A percentile compares a stretch with the other conserved stretches of the same genome.
Conservation (phyloP, 2,113 vertebrate genomes). For the Acanthisitta chloris region DNA sequence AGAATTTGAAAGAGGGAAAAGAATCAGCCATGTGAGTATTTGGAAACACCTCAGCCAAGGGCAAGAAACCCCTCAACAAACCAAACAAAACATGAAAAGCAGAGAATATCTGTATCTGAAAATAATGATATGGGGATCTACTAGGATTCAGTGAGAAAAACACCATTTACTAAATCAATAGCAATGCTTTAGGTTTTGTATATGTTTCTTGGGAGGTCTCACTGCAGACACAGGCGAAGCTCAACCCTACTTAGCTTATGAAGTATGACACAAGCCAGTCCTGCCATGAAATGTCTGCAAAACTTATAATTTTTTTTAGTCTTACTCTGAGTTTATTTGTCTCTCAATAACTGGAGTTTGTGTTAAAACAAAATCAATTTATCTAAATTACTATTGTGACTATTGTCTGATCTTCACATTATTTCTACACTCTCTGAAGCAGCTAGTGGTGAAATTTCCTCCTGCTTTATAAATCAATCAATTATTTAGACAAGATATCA, state of each 20-base stretch:
- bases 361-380: slow-evolving; percentile 10
- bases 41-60: background rate
- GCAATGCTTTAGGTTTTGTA: background rate
- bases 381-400: background rate
- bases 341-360: background rate
- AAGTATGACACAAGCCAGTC: background rate
- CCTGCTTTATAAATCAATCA: slow-evolving; percentile 2
- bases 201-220: background rate
- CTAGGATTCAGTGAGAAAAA: background rate
- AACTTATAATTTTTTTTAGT: background rate
- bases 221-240: background rate
- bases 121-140: background rate
- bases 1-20: background rate
- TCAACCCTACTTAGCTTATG: background rate
- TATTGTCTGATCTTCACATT: background rate
- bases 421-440: background rate
- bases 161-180: background rate
- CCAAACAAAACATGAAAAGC: background rate
- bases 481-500: background rate
- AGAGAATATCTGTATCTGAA: background rate
- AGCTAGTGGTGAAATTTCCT: background rate
- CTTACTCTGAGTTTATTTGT: background rate
- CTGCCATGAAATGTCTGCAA: background rate
- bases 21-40: background rate
- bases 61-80: background rate